Base-by-base conservation (phyloP, 2,113 vertebrate genomes). In the Ictidomys tridecemlineatus region DNA sequence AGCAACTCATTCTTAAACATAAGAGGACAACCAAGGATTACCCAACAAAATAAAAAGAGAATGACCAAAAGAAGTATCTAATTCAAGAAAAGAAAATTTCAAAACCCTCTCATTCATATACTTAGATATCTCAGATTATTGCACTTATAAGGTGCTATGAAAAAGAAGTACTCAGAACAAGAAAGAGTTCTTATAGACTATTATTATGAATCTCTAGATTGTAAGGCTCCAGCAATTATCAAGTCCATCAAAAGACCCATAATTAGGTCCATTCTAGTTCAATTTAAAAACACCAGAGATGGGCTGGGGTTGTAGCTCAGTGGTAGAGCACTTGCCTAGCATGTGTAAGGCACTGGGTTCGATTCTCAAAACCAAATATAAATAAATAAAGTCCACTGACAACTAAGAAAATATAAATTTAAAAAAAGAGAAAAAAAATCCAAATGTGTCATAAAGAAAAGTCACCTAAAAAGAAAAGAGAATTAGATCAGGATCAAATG, bases 161-260 rank as follows among this genome's bases (percentile, higher is more conserved):
- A 84, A 89, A 56, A 94, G 28, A 24, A 88, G 48, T 83, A 87
- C 24, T 93, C 85, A 91, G 82, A 93, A 93, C 26, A 90, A 87
- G 32, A 26, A 73, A 85, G 14, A 86, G 20, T 4, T 86, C 72
- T 83, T 89, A 67, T 48, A 89, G 18, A 86, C 34, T 67, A 74
- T 37, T 39, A 42, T 63, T 6, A 48, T 45, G 30, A 77, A n/a
- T 85, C 70, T 96, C 51, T 53, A 95, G 74, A 90, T 48, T 92
- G 26, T 90, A 73, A 95, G 76, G 61, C 83, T 91, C 45, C 37
- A 92, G 10, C 26, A 87, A 87, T 39, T 67, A 78, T 10, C 56
- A 92, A 84, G 56, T 28, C 56, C 67, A 73, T 61, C 78, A 69
- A 94, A 85, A 96, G n/a, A 84, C n/a, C 58, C 65, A 83, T 3